Evolutionary conservation across 1,140 invertebrate genomes (phyloP), one percentile per base, ranked within the genome.

Genomic region (Drosophila carrolli): DNA sequence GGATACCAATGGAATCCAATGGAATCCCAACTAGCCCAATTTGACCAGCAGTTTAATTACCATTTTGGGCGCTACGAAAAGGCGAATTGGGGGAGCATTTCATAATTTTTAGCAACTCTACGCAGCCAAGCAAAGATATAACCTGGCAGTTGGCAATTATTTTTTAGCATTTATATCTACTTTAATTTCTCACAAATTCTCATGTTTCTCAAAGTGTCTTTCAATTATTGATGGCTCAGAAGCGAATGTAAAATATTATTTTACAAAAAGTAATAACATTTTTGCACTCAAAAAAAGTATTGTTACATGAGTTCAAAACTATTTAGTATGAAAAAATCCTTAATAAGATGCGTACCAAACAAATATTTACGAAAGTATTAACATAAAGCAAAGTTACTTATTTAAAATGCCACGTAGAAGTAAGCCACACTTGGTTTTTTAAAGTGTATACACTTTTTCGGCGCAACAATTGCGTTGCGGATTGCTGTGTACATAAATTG

Each of bases 11-110:
- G 6, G 29, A 67, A 57, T 44, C 38, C 56, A 46, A 68, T 55
- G 37, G 41, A 58, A 53, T 55, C 59, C 53, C 23, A 55, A 47
- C 51, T 47, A 61, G 59, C 58, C 74, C 82, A 50, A 81, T 81
- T 85, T 75, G 78, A 68, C 74, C 63, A 67, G 61, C 74, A 75
- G 84, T 86, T 85, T 85, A 88, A 85, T 85, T 88, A 85, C 82
- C 78, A 85, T 85, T 85, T 59, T 50, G 71, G 57, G 32, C 37
- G 48, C 62, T 60, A 29, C 48, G 27, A 59, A 29, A 53, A 19
- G 29, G 58, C 10, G 51, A 61, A 41, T 65, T 38, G 40, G 59
- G 67, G 71, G 62, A 55, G 61, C 63, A 67, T 86, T 86, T 75
- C 57, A 86, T 75, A 85, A 78, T 82, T 84, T 82, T 53, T 75